phyloP scores from a whole-genome alignment of 2,888 invertebrate species.

The Ctena decussata region DNA sequence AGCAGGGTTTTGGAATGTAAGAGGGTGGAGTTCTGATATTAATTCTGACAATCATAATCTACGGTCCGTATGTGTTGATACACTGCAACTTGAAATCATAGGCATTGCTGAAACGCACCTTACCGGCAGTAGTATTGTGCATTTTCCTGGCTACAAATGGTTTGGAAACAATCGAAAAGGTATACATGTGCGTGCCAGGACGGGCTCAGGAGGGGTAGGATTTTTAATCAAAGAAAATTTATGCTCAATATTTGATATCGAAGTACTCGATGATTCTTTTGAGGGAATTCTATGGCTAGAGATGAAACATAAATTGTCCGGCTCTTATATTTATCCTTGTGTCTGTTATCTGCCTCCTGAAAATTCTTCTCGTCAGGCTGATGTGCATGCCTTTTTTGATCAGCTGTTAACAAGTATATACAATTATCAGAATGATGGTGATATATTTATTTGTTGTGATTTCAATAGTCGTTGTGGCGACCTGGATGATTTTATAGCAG shows the following conservation, averaged over 20 bases:
- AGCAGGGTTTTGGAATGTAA: slow-evolving; percentile 41
- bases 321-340: not conserved
- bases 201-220: slow-evolving; percentile 31
- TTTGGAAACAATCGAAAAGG: slow-evolving; percentile 30
- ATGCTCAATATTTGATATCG: not conserved
- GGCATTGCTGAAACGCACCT: slow-evolving; percentile 45
- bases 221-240: not conserved
- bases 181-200: slow-evolving; percentile 23
- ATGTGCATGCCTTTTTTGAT: not conserved
- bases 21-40: slow-evolving; percentile 13
- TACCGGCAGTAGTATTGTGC: not conserved
- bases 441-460: slow-evolving; percentile 10
- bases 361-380: not conserved
- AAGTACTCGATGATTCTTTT: not conserved
- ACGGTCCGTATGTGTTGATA: not conserved
- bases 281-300: not conserved
- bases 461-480: slow-evolving; percentile 25
- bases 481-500: slow-evolving; percentile 15
- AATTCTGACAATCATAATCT: slow-evolving; percentile 16
- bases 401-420: not conserved
- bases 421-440: not conserved
- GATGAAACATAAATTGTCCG: not conserved
- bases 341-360: not conserved
- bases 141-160: slow-evolving; percentile 23
- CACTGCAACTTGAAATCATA: slow-evolving; percentile 26